phyloP scores from a whole-genome alignment of 2,888 invertebrate genomes.

The Lutraria lutraria region DNA sequence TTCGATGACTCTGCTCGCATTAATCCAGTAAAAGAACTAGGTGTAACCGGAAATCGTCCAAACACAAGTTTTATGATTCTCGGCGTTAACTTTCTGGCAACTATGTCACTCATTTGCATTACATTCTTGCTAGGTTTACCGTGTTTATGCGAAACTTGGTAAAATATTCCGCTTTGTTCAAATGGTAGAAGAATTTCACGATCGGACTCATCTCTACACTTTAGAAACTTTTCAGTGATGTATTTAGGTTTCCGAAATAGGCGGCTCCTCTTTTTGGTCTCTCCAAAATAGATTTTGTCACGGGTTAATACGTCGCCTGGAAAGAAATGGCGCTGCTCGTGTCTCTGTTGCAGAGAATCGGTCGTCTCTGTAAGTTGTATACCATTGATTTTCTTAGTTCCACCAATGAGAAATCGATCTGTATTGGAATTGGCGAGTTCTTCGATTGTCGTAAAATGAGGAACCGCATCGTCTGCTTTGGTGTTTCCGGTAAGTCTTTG shows the following conservation, averaged over 20 bases:
- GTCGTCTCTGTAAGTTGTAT: constrained; percentile 64
- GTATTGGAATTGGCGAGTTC: constrained; percentile 75
- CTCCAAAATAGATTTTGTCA: constrained; percentile 77
- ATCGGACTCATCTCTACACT: constrained; percentile 78
- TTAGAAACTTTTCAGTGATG: constrained; percentile 75
- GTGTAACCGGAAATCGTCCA: constrained; percentile 79
- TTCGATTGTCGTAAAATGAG: constrained; percentile 75
- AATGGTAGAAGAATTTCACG: constrained; percentile 78
- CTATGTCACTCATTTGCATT: constrained; percentile 78
- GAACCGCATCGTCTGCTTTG: constrained; percentile 70
- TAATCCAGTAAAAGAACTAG: constrained; percentile 80
- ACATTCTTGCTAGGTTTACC: constrained; percentile 72
- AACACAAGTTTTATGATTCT: constrained; percentile 79
- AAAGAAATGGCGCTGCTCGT: constrained; percentile 70
- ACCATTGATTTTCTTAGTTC: constrained; percentile 72
- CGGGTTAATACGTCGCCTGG: constrained; percentile 78
- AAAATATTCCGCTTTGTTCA: constrained; percentile 76
- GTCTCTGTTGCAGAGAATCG: constrained; percentile 61
- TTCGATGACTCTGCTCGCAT: constrained; percentile 76
- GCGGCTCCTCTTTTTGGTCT: constrained; percentile 72
- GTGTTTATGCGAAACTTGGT: constrained; percentile 71
- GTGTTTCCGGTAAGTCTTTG: constrained; percentile 69
- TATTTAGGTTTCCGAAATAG: constrained; percentile 73
- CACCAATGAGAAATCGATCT: constrained; percentile 78
- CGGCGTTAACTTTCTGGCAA: constrained; percentile 74